These are phyloP conservation scores for Teleogryllus oceanicus DNA, from an alignment of 2,888 invertebrate species.

Conservation along the genomic window DNA sequence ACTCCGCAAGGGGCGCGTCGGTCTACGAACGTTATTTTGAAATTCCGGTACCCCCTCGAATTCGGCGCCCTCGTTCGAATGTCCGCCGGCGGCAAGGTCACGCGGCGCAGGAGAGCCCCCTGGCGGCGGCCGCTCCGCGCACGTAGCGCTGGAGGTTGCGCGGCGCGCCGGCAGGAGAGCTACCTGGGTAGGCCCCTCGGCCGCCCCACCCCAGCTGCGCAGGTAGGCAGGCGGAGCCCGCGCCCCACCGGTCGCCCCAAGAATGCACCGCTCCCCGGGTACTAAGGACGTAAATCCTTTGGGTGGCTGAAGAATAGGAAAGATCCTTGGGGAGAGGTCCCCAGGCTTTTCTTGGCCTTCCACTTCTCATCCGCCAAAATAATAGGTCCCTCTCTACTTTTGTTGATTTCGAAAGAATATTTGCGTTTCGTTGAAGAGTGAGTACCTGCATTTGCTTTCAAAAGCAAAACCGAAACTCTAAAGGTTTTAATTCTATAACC, in stretches of 20 bases:
- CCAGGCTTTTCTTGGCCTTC: background rate
- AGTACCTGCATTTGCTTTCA: too few species aligned
- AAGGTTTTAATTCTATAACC: too few species aligned
- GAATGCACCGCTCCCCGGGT: background rate
- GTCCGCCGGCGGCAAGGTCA: background rate
- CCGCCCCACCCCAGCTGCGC: background rate
- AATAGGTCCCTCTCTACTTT: background rate
- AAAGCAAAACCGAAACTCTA: too few species aligned
- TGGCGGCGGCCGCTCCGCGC: background rate
- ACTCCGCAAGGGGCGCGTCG: too few species aligned
- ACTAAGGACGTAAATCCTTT: constrained; percentile 7
- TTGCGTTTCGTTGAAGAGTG: background rate
- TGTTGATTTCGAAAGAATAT: background rate
- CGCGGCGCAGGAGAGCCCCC: background rate
- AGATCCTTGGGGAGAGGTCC: background rate
- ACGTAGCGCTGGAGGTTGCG: background rate
- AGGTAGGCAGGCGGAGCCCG: background rate
- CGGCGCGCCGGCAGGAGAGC: background rate
- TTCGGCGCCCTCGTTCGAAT: background rate
- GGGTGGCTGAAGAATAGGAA: background rate
- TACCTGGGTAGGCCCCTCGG: background rate
- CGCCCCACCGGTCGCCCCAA: too few species aligned
- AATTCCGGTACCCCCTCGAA: too few species aligned
- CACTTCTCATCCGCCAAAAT: background rate
- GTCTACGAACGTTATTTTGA: too few species aligned